Evolutionary conservation across 2,113 vertebrate genomes (phyloP), one percentile per base, ranked within the genome.

Genomic region (Planiliza haematocheilus): DNA sequence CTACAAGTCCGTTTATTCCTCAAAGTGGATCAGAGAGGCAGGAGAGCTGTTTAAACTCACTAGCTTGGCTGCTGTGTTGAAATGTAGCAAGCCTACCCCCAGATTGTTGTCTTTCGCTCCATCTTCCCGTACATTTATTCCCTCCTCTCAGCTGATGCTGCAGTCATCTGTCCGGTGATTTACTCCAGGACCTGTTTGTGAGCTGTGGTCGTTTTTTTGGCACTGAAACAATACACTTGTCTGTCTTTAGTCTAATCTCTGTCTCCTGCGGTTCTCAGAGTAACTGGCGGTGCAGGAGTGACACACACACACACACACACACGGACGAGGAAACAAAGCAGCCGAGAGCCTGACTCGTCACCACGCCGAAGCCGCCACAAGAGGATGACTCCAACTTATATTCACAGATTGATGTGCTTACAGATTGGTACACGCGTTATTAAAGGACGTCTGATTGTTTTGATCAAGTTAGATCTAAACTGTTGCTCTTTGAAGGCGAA

Each of bases 11-110:
- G 77, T 90, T 73, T 83, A 88, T 74, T 79, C 83, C 88, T 89
- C 91, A 91, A 88, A 91, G 89, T 87, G 83, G 89, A 89, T 85
- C 84, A 86, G 89, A 91, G 88, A 85, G 66, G 72, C 79, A 71
- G 68, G 76, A 84, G 79, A 79, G 83, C 62, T 62, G 72, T 73
- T 89, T 82, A 87, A 81, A 86, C 79, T 78, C 67, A 39, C 48
- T 20, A 69, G 82, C 77, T 71, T 17, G 50, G 60, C 64, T 41
- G 68, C 76, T 56, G 76, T 43, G 77, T 60, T 48, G 21, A 62
- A 67, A 73, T 61, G 64, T 76, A 59, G 41, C 69, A 53, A 84
- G 78, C 78, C 75, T 78, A 74, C 30, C 45, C 73, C 82, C 70
- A 64, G 52, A 80, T 76, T 77, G 67, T 79, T 49, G 62, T 73